Evolutionary conservation across 2,797 vertebrate genomes (phyloP), one percentile per base, ranked within the genome.

Genomic region (Australoheros facetus): DNA sequence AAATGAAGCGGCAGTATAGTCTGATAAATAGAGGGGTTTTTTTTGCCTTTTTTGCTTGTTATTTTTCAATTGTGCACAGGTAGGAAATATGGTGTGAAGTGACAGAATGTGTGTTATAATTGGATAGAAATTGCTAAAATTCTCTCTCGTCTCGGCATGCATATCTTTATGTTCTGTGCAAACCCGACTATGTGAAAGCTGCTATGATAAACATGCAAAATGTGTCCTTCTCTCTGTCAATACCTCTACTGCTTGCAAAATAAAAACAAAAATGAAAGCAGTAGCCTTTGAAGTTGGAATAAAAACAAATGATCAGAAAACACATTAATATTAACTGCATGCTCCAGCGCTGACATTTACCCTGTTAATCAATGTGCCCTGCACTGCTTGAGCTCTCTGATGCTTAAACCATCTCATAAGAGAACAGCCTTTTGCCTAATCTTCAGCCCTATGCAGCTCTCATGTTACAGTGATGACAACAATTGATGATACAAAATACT

Each of bases 391-490:
- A 71, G 7, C 73, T 82, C 75, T 58, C 62, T 78, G 72, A 60
- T 2, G 76, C 53, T 78, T 37, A 57, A 45, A 34, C 30, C 30
- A 28, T 75, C 72, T 86, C 84, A 81, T 75, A 76, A 71, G 69
- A 78, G 55, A 79, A 42, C 83, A 88, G 58, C 79, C 53, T 64
- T 77, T 56, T 77, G 86, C 71, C 80, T 80, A 83, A 85, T 86
- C 75, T 55, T 30, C 30, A 81, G 14, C 48, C 23, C 57, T 2
- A 1, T 81, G 57, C 55, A 34, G 4, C 3, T 2, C 34, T 77
- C 32, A 19, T 48, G 13, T 71, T 12, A 34, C 28, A n/a, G 17
- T 69, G 64, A 51, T 30, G 64, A 32, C 26, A 69, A 69, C 26
- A 69, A 51, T 51, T 69, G 17, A 30, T 51, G 16, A 51, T 16